Evolutionary conservation across 2,113 vertebrate genomes (phyloP), one percentile per base, ranked within the genome.

Genomic region (Macroglossus sobrinus): DNA sequence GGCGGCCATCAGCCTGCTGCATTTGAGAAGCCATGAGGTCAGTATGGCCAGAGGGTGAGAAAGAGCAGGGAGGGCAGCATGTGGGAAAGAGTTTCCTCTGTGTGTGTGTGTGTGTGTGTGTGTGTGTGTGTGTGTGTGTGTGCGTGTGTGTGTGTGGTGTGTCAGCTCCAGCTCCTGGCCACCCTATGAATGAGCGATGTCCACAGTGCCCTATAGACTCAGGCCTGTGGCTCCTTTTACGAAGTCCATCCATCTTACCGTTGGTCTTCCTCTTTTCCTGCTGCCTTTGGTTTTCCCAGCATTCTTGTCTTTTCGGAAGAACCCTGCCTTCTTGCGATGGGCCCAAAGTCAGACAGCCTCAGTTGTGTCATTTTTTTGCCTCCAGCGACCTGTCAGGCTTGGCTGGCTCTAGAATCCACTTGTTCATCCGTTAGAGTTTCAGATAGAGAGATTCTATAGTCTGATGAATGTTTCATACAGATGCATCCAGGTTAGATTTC

Each of bases 11-110:
- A 13, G 16, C 15, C 35, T 2, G 22, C 55, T 57, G 75, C 9
- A 0, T 30, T 4, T 53, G 38, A 68, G 74, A 28, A n/a, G 30
- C 61, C 45, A 1, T 30, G 13, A 47, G 28, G 13, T 40, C 33
- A 0, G 5, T n/a, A 47, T 59, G 9, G 38, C n/a, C 33, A 11
- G 24, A 21, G 24, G 4, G 7, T 26, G 40, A 24, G 1, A 9
- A 38, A 1, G 6, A 45, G 5, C 5, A 64, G 13, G 13, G 4
- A 19, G 18, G 61, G 3, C 1, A 4, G 86, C 22, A 3, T 14
- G 30, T 30, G 38, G 55, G 47, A 22, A 43, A 0, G 1, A 3
- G 22, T 79, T 35, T 35, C 47, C 33, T 28, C 10, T 8, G 24
- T 26, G 22, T 59, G 57, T 59, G 57, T 11, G 21, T 8, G 10